phyloP scores from a whole-genome alignment of 2,797 vertebrate genomes.

The Momotus momota region DNA sequence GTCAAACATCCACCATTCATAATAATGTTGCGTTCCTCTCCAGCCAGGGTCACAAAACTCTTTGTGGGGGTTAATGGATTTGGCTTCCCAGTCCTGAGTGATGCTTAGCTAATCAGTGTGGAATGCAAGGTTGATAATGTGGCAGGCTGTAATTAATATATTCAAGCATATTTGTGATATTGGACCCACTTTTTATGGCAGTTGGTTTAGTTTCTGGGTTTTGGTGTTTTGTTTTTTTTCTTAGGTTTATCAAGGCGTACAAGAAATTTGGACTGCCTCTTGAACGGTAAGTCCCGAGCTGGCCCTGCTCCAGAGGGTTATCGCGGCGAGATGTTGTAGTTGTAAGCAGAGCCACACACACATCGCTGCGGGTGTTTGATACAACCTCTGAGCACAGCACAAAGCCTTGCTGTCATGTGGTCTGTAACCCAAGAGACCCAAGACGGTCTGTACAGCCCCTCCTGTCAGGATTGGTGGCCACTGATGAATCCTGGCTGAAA shows the following conservation, averaged over 20 bases:
- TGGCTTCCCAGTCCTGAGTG: background rate
- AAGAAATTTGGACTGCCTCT: conserved; percentile 98
- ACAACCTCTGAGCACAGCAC: background rate
- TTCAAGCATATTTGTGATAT: background rate
- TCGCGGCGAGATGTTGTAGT: background rate
- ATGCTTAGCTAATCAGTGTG: conserved; percentile 4
- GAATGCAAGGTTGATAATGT: conserved; percentile 5
- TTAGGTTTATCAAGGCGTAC: conserved; percentile 98
- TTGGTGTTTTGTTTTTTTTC: background rate
- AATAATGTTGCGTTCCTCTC: background rate
- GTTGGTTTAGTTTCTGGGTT: background rate
- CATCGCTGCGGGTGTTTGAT: background rate
- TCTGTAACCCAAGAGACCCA: background rate
- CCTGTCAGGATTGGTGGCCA: background rate
- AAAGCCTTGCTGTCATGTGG: background rate
- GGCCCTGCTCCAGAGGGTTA: background rate
- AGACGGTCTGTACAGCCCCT: background rate
- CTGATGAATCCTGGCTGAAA: background rate
- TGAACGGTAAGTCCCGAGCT: conserved; percentile 85
- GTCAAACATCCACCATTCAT: background rate
- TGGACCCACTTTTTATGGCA: background rate
- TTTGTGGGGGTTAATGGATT: background rate
- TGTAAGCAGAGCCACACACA: background rate
- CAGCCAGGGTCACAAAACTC: conserved; percentile 15
- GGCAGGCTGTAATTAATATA: conserved; percentile 10